A percentile compares a stretch with the other conserved stretches of the same genome.
phyloP scores from a whole-genome alignment of 2,888 invertebrate genomes.

The Lycophotia porphyrea region DNA sequence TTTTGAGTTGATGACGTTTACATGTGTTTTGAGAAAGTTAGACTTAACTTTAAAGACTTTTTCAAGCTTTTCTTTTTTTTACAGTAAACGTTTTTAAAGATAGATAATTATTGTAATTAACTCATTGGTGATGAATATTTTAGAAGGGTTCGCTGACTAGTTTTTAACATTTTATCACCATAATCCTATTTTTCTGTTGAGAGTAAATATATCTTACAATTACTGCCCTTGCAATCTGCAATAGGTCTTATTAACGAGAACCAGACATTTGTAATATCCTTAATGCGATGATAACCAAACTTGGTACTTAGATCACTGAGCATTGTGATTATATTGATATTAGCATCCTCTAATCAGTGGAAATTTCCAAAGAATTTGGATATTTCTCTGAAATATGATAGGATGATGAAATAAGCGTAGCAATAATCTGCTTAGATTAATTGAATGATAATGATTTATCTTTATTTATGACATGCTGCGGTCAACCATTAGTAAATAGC shows the following conservation, averaged over 20 bases:
- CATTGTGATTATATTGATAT: constrained; percentile 15
- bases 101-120: neutral
- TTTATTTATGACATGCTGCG: constrained; percentile 48
- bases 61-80: neutral
- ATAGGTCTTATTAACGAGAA: neutral
- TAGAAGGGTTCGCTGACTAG: neutral
- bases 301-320: neutral
- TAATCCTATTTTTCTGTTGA: neutral
- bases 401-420: constrained; percentile 32
- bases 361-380: neutral
- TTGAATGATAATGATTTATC: constrained; percentile 64
- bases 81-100: neutral
- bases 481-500: constrained; percentile 56
- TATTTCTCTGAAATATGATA: constrained; percentile 42
- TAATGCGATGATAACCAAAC: neutral
- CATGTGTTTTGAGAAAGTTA: constrained; percentile 1
- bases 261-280: neutral
- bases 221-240: neutral
- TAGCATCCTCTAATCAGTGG: constrained; percentile 10
- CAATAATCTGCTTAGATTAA: constrained; percentile 63
- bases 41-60: neutral
- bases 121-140: neutral
- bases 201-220: neutral
- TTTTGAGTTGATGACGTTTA: neutral
- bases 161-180: neutral